A percentile compares a stretch with the other conserved stretches of the same genome.
Conservation (phyloP, 92 coral and sea anemone genomes). For the Siderastrea radians region DNA sequence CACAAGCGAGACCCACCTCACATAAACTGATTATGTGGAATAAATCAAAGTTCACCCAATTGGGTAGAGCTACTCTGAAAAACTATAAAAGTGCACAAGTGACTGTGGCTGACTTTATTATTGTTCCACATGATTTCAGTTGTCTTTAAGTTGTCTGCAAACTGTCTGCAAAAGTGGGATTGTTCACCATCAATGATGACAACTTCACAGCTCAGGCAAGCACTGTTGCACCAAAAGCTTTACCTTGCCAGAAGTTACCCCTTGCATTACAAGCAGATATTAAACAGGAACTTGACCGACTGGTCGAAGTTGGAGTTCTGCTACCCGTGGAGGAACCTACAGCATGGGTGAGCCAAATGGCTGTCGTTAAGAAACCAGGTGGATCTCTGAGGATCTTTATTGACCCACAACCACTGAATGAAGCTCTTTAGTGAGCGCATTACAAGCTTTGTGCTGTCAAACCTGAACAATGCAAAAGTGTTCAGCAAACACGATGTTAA, state of each 20-base stretch:
- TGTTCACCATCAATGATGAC: constrained; percentile 36
- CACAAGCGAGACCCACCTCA: constrained; percentile 41
- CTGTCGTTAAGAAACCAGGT: constrained; percentile 39
- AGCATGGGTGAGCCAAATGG: background rate
- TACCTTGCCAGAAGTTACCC: constrained; percentile 54
- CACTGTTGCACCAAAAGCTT: constrained; percentile 38
- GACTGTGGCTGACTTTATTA: constrained; percentile 40
- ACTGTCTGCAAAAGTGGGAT: background rate
- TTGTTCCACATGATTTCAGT: constrained; percentile 49
- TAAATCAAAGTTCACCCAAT: constrained; percentile 30
- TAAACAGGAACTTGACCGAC: constrained; percentile 51
- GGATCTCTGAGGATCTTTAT: constrained; percentile 65
- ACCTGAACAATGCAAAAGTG: constrained; percentile 34
- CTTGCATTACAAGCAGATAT: constrained; percentile 57
- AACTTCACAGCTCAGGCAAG: constrained; percentile 44
- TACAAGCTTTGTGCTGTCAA: constrained; percentile 30
- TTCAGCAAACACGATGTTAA: constrained; percentile 54
- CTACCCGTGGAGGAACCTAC: constrained; percentile 55
- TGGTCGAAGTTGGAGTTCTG: constrained; percentile 57
- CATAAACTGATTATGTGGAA: constrained; percentile 45
- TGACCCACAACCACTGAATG: constrained; percentile 71
- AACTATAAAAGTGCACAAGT: background rate
- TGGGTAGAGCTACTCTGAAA: constrained; percentile 35
- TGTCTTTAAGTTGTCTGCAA: constrained; percentile 30
- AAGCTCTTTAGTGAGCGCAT: constrained; percentile 50